phyloP scores from a whole-genome alignment of 1,140 invertebrate species.

The Ridgeia piscesae region DNA sequence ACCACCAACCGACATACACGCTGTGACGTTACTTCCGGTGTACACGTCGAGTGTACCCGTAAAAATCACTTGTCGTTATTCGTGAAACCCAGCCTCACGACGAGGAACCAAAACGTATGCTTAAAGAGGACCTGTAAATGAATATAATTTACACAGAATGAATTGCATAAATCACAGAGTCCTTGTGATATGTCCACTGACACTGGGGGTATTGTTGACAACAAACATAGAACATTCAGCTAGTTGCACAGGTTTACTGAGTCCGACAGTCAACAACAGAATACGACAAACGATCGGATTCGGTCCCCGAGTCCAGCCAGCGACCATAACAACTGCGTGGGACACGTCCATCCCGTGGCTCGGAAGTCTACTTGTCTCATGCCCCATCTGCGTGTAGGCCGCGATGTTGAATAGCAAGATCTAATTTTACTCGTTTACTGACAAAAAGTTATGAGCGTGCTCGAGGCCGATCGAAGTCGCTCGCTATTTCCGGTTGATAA shows the following conservation, averaged over 20 bases:
- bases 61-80: no score
- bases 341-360: not conserved
- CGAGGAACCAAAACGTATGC: not conserved
- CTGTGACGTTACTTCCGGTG: not conserved
- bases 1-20: not conserved
- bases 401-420: not conserved
- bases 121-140: not conserved
- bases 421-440: conserved; percentile 6
- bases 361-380: not conserved
- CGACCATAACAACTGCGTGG: not conserved
- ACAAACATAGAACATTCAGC: no score
- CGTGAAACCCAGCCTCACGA: not conserved
- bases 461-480: not conserved
- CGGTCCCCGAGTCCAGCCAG: not conserved
- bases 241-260: not conserved
- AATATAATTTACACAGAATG: no score
- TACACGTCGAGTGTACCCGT: no score
- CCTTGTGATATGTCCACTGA: not conserved
- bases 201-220: not conserved
- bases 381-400: not conserved
- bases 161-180: not conserved
- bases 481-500: not conserved
- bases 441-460: not conserved
- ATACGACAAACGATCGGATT: not conserved
- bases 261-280: no score